A percentile compares a stretch with the other conserved stretches of the same genome.
Evolutionary conservation across 2,113 vertebrate species (phyloP).

Genomic region (Phainopepla nitens): DNA sequence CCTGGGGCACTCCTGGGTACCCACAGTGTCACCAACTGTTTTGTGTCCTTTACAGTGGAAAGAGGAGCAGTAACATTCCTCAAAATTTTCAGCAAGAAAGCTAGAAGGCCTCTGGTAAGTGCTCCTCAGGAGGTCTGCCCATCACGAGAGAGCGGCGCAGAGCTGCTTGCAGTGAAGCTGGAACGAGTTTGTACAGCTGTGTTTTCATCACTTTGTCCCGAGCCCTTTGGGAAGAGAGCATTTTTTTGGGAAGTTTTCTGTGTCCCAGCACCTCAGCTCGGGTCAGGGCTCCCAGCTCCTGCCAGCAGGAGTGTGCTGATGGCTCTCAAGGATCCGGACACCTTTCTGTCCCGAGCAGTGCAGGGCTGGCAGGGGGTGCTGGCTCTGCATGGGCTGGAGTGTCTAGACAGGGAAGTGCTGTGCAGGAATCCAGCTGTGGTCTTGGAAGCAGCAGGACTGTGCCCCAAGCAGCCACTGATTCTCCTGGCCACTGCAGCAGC

Average conservation of each 20-base stretch:
- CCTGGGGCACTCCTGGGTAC: neutral
- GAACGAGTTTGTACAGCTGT: neutral
- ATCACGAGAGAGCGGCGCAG: fast-evolving
- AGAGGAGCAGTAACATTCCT: neutral
- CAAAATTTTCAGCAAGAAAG: neutral
- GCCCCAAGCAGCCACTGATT: neutral
- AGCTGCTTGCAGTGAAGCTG: fast-evolving
- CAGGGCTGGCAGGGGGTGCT: neutral
- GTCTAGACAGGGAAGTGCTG: neutral
- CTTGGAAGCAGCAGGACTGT: neutral
- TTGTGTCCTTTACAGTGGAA: neutral
- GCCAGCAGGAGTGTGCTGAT: fast-evolving
- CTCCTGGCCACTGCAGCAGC: neutral
- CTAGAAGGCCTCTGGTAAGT: neutral
- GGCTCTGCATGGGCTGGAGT: neutral
- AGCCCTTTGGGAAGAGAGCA: neutral
- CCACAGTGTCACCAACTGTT: neutral
- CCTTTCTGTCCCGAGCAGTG: fast-evolving
- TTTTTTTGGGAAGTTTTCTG: fast-evolving
- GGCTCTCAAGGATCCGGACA: neutral
- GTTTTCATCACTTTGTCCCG: neutral
- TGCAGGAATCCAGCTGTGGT: neutral
- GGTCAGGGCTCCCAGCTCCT: neutral
- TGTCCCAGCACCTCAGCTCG: neutral
- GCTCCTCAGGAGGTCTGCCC: neutral